Evolutionary conservation across 2,797 vertebrate genomes (phyloP), one percentile per base, ranked within the genome.

Genomic region (Cyclopterus lumpus): DNA sequence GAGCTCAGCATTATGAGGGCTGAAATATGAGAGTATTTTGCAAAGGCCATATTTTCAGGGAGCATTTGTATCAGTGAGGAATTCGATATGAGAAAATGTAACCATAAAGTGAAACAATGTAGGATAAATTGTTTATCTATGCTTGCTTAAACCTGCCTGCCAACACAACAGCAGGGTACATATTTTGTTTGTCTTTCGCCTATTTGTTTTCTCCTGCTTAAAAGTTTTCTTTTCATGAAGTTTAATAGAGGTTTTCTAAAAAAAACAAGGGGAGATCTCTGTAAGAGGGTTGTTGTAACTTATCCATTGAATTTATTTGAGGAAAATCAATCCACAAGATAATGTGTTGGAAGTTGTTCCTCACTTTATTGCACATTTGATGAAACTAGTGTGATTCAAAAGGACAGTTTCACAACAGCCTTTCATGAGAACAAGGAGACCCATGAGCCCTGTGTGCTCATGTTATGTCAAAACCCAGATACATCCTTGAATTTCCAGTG

Each of bases 21-120:
- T 90, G 93, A 93, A 92, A 94, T 93, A 92, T 88, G 92, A 93
- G 92, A 92, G 84, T 86, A 75, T 91, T 90, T 90, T 89, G 81
- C 75, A 88, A 82, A 82, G 76, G 89, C 82, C 89, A 89, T 93
- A 91, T 93, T 94, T 93, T 90, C 88, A 85, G 81, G 80, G 82
- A 75, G 88, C 75, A 84, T 92, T 93, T 93, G 79, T 91, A 87
- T 89, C 87, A 82, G 79, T 81, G 86, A 92, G 81, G 84, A 91
- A 91, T 91, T 87, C 80, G 86, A 90, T 93, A 89, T 88, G 84
- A 89, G 81, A 91, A 88, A 93, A 93, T 94, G 77, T 90, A 88
- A 88, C 88, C 91, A 88, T 76, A 88, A 89, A 89, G 88, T 91
- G 87, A 90, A 93, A 93, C 91, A 92, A 91, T 90, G 88, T 89